Evolutionary conservation across 2,113 vertebrate genomes (phyloP).

Genomic region (Dermatemys mawii): DNA sequence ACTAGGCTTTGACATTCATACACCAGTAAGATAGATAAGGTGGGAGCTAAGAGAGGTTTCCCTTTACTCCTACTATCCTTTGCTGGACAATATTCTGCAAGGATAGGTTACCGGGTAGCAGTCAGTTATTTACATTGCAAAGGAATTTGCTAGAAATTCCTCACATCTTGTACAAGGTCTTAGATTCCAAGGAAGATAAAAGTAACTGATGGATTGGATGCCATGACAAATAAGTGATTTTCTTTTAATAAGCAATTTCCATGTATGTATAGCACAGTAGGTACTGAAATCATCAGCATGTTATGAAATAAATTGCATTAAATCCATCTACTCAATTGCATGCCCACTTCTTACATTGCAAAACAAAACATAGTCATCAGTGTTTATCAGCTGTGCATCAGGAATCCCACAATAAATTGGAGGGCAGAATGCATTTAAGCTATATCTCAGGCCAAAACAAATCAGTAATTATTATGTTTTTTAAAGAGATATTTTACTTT

Average conservation of each 20-base stretch:
- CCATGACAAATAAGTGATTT: background rate
- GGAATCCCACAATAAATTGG: background rate
- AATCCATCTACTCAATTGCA: background rate
- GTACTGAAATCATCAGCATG: background rate
- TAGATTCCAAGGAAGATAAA: slow-evolving; percentile 3
- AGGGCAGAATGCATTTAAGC: background rate
- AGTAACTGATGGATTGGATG: background rate
- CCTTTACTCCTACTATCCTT: background rate
- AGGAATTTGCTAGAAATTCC: background rate
- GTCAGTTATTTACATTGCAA: background rate
- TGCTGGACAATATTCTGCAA: background rate
- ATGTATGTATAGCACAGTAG: background rate
- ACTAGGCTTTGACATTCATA: background rate
- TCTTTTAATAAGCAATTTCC: background rate
- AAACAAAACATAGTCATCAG: background rate
- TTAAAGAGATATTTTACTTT: background rate
- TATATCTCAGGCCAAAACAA: background rate
- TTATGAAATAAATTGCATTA: background rate
- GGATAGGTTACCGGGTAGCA: background rate
- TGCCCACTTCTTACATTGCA: background rate
- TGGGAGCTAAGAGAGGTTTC: background rate
- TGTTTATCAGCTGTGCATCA: background rate
- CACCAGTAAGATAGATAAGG: background rate
- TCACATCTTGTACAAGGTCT: background rate
- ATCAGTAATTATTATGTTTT: background rate